phyloP scores from a whole-genome alignment of 2,113 vertebrate genomes.

The Tupaia chinensis region DNA sequence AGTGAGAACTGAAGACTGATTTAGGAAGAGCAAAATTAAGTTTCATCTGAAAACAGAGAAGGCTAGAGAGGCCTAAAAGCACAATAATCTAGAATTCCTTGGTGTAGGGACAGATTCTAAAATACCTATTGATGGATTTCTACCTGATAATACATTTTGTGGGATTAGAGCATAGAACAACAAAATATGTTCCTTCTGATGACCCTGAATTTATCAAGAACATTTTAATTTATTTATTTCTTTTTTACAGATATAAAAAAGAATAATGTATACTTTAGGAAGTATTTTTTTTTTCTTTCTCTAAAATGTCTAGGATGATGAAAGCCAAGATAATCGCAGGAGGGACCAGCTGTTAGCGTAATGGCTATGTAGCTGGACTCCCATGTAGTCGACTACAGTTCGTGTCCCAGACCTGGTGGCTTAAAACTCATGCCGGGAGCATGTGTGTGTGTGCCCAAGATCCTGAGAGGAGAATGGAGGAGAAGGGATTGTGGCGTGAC shows the following conservation, averaged over 20 bases:
- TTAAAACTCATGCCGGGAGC: too few relatives aligned
- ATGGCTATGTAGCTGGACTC: too few relatives aligned
- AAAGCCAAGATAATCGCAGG: background rate
- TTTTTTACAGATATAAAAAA: background rate
- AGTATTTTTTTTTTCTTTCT: background rate
- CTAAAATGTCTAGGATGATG: constrained; percentile 15
- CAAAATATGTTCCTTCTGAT: background rate
- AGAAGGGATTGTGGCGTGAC: too few relatives aligned
- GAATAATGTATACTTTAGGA: background rate
- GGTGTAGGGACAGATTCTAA: background rate
- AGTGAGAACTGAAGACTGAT: background rate
- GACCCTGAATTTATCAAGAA: background rate
- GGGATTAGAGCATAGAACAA: background rate
- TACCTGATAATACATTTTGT: background rate
- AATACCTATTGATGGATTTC: background rate
- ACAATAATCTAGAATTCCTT: background rate
- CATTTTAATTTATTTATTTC: background rate
- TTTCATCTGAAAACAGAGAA: constrained; percentile 3
- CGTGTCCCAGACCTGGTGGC: too few relatives aligned
- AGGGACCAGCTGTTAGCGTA: too few relatives aligned
- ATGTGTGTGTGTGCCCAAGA: too few relatives aligned
- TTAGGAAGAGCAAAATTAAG: background rate
- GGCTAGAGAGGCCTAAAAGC: background rate
- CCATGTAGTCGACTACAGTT: too few relatives aligned
- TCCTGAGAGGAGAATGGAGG: too few relatives aligned